Evolutionary conservation across 2,113 vertebrate species (phyloP).

Genomic region (Drymodes brunneopygia): DNA sequence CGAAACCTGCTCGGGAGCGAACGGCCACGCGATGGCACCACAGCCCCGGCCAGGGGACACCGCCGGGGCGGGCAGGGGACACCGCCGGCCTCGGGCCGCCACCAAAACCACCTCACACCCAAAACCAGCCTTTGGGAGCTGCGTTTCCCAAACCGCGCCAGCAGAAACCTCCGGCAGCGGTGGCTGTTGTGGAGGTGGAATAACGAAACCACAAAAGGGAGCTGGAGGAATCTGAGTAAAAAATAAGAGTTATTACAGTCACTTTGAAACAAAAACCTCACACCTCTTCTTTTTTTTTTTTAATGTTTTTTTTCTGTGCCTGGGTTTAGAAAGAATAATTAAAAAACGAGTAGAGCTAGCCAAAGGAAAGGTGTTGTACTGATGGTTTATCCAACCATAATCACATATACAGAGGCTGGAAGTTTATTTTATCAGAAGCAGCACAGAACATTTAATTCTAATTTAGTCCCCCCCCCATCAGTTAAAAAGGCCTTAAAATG

Average conservation of each 20-base stretch:
- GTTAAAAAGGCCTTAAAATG: not conserved
- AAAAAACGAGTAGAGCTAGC: not conserved
- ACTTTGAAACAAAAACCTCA: not conserved
- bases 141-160: not conserved
- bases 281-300: not conserved
- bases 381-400: not conserved
- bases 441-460: not conserved
- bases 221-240: not conserved
- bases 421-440: not conserved
- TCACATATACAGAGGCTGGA: not conserved
- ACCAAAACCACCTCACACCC: accelerated
- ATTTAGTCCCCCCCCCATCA: not conserved
- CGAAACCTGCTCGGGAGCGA: not conserved
- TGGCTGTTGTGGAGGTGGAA: accelerated
- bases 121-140: accelerated
- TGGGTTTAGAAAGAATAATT: not conserved
- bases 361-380: not conserved
- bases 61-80: accelerated
- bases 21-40: constrained; percentile 17
- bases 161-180: not conserved
- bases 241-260: not conserved
- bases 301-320: not conserved
- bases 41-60: not conserved
- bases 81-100: accelerated
- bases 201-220: not conserved